phyloP scores from a whole-genome alignment of 2,888 invertebrate genomes.

The Acrobasis repandana region DNA sequence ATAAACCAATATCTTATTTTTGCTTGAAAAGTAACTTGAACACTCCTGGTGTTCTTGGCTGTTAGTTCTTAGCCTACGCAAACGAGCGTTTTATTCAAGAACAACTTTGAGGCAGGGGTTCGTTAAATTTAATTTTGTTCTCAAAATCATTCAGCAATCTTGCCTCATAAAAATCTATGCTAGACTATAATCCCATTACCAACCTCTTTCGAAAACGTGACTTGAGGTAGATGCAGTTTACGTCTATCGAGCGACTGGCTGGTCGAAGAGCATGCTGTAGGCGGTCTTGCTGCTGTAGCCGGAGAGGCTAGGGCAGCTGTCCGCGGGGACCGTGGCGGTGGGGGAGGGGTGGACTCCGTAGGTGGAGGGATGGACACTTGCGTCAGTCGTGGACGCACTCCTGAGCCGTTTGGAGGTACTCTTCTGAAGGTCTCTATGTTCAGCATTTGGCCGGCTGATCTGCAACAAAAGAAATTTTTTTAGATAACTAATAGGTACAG shows the following conservation, averaged over 20 bases:
- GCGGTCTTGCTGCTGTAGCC: slow-evolving; percentile 80
- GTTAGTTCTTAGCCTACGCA: no score
- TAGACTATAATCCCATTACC: slow-evolving; percentile 93
- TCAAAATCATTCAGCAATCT: slow-evolving; percentile 6
- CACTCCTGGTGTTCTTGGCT: no score
- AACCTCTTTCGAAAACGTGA: slow-evolving; percentile 95
- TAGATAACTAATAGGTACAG: no score
- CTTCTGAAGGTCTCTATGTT: slow-evolving; percentile 88
- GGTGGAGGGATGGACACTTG: slow-evolving; percentile 61
- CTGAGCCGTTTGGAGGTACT: slow-evolving; percentile 71
- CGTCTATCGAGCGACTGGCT: slow-evolving; percentile 84
- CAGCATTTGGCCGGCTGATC: slow-evolving; percentile 87
- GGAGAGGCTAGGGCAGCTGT: slow-evolving; percentile 62
- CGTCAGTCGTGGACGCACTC: slow-evolving; percentile 51
- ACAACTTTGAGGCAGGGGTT: no score
- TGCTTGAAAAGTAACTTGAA: no score
- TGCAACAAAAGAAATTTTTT: slow-evolving; percentile 52
- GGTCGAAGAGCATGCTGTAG: slow-evolving; percentile 88
- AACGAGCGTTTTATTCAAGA: no score
- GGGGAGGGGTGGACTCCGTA: slow-evolving; percentile 71
- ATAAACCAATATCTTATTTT: no score
- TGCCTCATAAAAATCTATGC: slow-evolving; percentile 36
- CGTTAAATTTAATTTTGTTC: no score
- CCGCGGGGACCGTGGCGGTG: slow-evolving; percentile 68
- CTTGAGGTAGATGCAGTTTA: slow-evolving; percentile 89